Evolutionary conservation across 2,113 vertebrate species (phyloP).

Genomic region (Odontophorus gujanensis): DNA sequence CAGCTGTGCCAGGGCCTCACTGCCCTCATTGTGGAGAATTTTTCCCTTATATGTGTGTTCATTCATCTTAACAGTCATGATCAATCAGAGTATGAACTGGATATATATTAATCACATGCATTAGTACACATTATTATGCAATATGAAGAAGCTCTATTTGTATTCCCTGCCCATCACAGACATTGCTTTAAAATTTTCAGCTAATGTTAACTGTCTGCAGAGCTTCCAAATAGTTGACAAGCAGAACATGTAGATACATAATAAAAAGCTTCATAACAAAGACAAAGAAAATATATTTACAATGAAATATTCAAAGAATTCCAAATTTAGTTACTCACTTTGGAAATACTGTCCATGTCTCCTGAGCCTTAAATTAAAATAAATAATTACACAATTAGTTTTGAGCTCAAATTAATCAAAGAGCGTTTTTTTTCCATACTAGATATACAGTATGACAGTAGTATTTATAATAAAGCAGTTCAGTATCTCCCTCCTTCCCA

Average conservation of each 20-base stretch:
- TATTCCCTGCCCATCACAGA: neutral
- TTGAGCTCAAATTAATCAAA: neutral
- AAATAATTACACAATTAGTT: conserved; percentile 47
- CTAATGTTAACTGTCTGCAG: neutral
- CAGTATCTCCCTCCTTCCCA: neutral
- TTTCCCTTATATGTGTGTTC: neutral
- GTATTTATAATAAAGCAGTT: neutral
- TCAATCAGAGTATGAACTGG: neutral
- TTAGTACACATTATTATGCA: neutral
- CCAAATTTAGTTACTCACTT: conserved; percentile 80
- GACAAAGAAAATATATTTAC: neutral
- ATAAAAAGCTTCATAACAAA: neutral
- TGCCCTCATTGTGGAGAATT: neutral
- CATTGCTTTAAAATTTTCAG: neutral
- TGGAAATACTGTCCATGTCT: conserved; percentile 99
- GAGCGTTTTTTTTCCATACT: neutral
- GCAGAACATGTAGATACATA: neutral
- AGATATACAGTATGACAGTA: neutral
- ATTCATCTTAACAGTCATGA: conserved; percentile 4
- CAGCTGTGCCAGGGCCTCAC: neutral
- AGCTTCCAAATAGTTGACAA: neutral
- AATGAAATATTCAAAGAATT: conserved; percentile 3
- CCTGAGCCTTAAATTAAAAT: conserved; percentile 87
- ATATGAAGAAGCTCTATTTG: neutral
- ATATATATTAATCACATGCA: neutral